A percentile compares a stretch with the other conserved stretches of the same genome.
phyloP scores from a whole-genome alignment of 2,888 invertebrate species.

The Bursaphelenchus okinawaensis region DNA sequence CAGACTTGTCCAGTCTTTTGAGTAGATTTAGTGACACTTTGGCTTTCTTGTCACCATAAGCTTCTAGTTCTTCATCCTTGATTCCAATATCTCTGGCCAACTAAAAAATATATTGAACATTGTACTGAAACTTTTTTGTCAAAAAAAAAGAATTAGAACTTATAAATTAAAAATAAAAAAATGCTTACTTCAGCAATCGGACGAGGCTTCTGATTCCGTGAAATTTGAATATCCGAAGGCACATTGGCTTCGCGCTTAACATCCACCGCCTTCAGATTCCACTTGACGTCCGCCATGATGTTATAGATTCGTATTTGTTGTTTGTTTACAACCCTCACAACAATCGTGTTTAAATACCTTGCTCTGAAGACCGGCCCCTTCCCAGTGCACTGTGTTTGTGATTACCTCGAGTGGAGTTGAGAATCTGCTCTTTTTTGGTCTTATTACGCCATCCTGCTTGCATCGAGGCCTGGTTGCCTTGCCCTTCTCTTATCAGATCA shows the following conservation, averaged over 20 bases:
- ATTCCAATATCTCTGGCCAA: constrained; percentile 61
- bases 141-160: not conserved
- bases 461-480: not conserved
- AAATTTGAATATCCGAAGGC: constrained; percentile 85
- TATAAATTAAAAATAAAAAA: not conserved
- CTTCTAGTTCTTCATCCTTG: constrained; percentile 73
- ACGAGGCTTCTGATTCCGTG: constrained; percentile 65
- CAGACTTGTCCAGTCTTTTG: constrained; percentile 68
- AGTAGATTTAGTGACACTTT: constrained; percentile 79
- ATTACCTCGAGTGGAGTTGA: not conserved
- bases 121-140: not conserved
- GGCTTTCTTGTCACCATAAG: constrained; percentile 88
- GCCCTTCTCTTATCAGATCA: not conserved
- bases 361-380: not conserved
- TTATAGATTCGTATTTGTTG: not conserved
- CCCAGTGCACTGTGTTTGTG: not conserved
- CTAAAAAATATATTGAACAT: constrained; percentile 10
- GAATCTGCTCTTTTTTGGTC: not conserved
- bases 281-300: not conserved
- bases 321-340: not conserved
- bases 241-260: constrained; percentile 69
- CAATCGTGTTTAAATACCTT: too few relatives aligned
- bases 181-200: constrained; percentile 33
- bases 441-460: not conserved
- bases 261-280: constrained; percentile 10